A percentile compares a stretch with the other conserved stretches of the same genome.
Conservation (phyloP, 92 coral and sea anemone genomes). For the Plumapathes pennacea region DNA sequence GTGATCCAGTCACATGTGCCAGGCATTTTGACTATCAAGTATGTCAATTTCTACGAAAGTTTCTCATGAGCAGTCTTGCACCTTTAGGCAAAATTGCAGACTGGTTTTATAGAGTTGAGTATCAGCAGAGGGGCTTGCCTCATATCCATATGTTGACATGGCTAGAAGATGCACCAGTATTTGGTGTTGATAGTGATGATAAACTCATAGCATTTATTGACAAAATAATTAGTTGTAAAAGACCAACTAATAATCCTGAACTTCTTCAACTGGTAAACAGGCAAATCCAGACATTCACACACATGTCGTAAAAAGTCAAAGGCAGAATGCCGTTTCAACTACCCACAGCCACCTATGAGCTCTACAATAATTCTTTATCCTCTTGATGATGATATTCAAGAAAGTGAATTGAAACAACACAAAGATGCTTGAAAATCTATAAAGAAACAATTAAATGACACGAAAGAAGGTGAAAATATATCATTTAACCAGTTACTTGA, state of each 20-base stretch:
- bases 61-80: conserved; percentile 23
- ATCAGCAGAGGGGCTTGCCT: conserved; percentile 34
- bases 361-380: conserved; percentile 32
- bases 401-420: conserved; percentile 11
- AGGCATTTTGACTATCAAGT: conserved; percentile 52
- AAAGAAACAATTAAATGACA: conserved; percentile 31
- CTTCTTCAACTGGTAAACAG: conserved; percentile 27
- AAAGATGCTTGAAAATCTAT: conserved; percentile 28
- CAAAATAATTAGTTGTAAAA: conserved; percentile 49
- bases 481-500: conserved; percentile 51
- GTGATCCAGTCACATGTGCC: conserved; percentile 52
- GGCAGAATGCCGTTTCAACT: conserved; percentile 22
- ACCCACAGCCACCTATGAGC: conserved; percentile 23
- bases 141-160: conserved; percentile 28
- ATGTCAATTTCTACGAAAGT: conserved; percentile 39
- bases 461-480: conserved; percentile 60
- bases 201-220: conserved; percentile 39
- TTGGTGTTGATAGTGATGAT: conserved; percentile 13
- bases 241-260: conserved; percentile 17
- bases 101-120: conserved; percentile 47
- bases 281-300: conserved; percentile 35
- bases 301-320: conserved; percentile 33
- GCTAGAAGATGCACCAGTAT: conserved; percentile 47
- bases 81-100: conserved; percentile 38
- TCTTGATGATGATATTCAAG: conserved; percentile 5